Percentiles rank a stretch among this genome's conserved stretches.
Conservation (phyloP, 2,888 invertebrate species). For the Chrysolina americana region DNA sequence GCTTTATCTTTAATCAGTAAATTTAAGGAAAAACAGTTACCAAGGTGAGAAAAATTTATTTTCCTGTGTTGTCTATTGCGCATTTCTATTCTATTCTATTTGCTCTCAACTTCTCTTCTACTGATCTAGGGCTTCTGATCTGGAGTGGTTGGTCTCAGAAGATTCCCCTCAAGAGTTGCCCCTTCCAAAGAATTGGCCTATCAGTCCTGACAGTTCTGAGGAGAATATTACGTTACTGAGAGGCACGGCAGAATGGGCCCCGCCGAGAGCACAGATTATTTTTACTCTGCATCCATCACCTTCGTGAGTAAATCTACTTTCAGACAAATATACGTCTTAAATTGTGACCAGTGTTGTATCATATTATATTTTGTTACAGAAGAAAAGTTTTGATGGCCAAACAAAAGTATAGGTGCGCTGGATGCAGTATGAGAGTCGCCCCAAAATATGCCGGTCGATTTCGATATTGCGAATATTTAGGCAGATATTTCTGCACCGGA, state of each 20-base stretch:
- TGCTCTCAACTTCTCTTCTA: no score
- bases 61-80: not conserved
- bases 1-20: constrained; percentile 83
- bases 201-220: constrained; percentile 78
- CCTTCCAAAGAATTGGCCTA: constrained; percentile 80
- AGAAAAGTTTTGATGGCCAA: constrained; percentile 77
- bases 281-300: constrained; percentile 81
- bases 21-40: constrained; percentile 83
- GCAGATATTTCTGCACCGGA: constrained; percentile 88
- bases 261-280: constrained; percentile 87
- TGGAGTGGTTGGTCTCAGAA: constrained; percentile 87
- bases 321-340: not conserved
- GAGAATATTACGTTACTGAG: constrained; percentile 74
- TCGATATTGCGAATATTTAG: constrained; percentile 87
- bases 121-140: constrained; percentile 77
- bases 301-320: constrained; percentile 71
- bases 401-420: constrained; percentile 87
- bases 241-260: constrained; percentile 88
- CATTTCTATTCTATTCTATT: no score
- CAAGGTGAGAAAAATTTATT: constrained; percentile 68
- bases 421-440: constrained; percentile 87
- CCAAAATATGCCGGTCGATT: constrained; percentile 80
- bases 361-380: constrained; percentile 67
- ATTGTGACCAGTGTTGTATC: no score
- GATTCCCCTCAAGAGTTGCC: constrained; percentile 86